These are phyloP conservation scores for Leucoraja erinaceus DNA, from an alignment of 2,113 vertebrate species.

Conservation along the genomic window DNA sequence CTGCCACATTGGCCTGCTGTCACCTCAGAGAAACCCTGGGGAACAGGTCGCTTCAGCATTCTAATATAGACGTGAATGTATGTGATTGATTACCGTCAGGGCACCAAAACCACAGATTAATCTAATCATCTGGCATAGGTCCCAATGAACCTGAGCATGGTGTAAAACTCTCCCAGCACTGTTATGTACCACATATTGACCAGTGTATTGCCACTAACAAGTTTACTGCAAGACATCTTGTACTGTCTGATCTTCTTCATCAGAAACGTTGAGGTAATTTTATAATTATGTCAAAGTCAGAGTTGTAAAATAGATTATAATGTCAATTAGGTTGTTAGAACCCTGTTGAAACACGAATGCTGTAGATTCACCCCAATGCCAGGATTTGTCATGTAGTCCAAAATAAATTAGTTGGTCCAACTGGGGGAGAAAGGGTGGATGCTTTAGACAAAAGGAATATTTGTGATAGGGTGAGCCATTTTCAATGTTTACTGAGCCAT, in stretches of 20 bases:
- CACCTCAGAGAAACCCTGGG: neutral
- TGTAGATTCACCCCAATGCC: neutral
- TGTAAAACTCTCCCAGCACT: neutral
- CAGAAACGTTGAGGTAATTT: neutral
- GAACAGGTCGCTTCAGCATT: neutral
- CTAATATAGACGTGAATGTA: neutral
- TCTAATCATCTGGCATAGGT: neutral
- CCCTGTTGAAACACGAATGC: neutral
- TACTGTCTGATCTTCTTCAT: neutral
- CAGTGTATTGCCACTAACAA: neutral
- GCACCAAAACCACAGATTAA: neutral
- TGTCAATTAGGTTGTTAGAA: neutral
- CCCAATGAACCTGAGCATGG: neutral
- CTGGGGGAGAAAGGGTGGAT: too few species aligned
- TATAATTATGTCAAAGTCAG: neutral
- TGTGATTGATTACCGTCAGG: neutral
- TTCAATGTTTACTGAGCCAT: too few species aligned
- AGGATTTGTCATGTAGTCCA: neutral
- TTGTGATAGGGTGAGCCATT: too few species aligned
- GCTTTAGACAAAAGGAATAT: too few species aligned
- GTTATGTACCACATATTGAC: neutral
- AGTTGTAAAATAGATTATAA: neutral
- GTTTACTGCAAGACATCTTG: neutral
- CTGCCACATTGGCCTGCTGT: neutral
- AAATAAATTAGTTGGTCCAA: neutral